Percentiles rank a stretch among this genome's conserved stretches.
Conservation (phyloP, 2,888 invertebrate genomes). For the Limnephilus lunatus region DNA sequence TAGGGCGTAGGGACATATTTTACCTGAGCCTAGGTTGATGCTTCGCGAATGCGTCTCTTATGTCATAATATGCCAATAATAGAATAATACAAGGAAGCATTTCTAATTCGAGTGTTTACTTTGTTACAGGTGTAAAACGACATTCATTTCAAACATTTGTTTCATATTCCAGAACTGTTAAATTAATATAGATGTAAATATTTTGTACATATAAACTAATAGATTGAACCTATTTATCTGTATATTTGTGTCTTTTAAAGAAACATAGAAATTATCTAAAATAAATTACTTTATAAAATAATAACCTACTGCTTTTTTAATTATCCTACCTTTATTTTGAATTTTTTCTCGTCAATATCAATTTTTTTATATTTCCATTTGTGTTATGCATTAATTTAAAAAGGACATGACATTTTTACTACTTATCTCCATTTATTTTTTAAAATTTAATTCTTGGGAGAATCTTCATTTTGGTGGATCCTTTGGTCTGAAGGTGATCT, state of each 20-base stretch:
- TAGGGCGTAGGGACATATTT: background rate
- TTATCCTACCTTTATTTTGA: background rate
- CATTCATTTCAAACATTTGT: constrained; percentile 7
- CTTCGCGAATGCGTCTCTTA: background rate
- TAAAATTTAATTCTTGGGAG: background rate
- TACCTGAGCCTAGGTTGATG: background rate
- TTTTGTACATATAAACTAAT: constrained; percentile 8
- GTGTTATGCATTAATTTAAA: background rate
- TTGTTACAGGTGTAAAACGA: constrained; percentile 42
- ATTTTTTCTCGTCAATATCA: background rate
- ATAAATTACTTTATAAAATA: constrained; percentile 34
- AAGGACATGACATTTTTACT: background rate
- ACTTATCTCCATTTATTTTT: background rate
- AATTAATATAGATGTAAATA: constrained; percentile 37
- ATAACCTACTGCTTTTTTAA: background rate
- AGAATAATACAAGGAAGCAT: background rate
- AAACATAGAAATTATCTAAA: constrained; percentile 35
- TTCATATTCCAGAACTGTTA: constrained; percentile 44
- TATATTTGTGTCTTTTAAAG: constrained; percentile 41
- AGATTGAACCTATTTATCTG: constrained; percentile 39
- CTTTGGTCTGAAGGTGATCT: background rate
- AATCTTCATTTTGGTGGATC: background rate
- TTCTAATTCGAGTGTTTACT: constrained; percentile 24
- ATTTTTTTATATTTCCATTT: background rate
- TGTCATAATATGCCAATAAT: background rate